These are phyloP conservation scores for Pteronotus mesoamericanus DNA, from an alignment of 2,797 vertebrate genomes.

Conservation along the genomic window DNA sequence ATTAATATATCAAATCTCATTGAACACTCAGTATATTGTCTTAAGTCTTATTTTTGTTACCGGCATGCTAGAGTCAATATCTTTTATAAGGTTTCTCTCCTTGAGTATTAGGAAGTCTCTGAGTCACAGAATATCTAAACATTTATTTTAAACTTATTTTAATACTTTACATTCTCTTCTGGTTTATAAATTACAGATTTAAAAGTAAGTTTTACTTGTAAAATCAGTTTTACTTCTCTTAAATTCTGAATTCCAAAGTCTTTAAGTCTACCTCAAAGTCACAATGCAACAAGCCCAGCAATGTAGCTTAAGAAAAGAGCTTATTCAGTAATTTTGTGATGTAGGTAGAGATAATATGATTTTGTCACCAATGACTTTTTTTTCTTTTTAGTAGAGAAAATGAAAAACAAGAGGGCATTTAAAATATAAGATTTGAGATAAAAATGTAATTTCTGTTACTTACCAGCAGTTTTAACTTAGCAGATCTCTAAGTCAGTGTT, in stretches of 20 bases:
- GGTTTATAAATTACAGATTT: neutral
- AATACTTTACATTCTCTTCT: neutral
- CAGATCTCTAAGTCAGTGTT: neutral
- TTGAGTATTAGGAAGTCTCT: neutral
- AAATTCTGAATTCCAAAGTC: neutral
- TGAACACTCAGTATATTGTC: neutral
- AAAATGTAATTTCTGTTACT: neutral
- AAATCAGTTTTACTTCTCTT: neutral
- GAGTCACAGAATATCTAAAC: neutral
- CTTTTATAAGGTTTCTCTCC: neutral
- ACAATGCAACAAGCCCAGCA: neutral
- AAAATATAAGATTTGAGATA: neutral
- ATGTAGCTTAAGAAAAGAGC: neutral
- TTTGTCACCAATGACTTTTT: neutral
- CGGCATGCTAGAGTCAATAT: no score
- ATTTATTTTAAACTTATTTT: neutral
- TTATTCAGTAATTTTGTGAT: neutral
- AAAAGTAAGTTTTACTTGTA: neutral
- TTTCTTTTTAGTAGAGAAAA: neutral
- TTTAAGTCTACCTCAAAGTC: neutral
- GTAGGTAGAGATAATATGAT: neutral
- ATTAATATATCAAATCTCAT: neutral
- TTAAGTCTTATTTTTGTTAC: neutral
- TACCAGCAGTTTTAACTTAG: neutral
- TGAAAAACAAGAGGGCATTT: neutral